Base-by-base conservation (phyloP, 2,888 invertebrate species). In the Ennomos erosarius region DNA sequence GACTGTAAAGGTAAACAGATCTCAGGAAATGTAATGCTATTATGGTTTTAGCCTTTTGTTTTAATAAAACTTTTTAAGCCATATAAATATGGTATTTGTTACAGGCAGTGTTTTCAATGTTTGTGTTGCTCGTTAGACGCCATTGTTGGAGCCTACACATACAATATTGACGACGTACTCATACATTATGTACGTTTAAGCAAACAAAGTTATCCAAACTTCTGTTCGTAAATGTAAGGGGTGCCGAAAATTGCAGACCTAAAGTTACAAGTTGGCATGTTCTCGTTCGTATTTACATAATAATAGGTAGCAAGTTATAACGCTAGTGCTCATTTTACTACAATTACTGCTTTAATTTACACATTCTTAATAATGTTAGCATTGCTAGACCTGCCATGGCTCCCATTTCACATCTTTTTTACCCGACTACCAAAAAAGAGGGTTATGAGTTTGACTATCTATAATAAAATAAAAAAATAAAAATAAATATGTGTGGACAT, bases 11-110 rank as follows among this genome's bases (percentile, higher is more conserved):
- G 52, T 58, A 58, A 52, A 62, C 62, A 39, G 12, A 38, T 66
- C 57, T 55, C 50, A 26, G 40, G 46, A 55, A 48, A 71, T 58
- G 62, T 67, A 48, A 39, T 36, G 60, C 26, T 26, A 26, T 26
- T 26, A 26, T 26, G 26, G 26, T 6, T 65, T 59, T 69, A 66
- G 69, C 67, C 55, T 64, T 66, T 67, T 74, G 50, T 75, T 73
- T 67, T 73, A 74, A 76, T 74, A 75, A 75, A 79, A 79, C 72
- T 78, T 79, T 72, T 67, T 70, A 70, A 77, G 72, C 72, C 73
- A 64, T 64, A 62, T 59, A 60, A 60, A 71, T 64, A 64, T 69
- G 64, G 70, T 71, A 71, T 71, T 65, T 63, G 46, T 57, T 50
- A 49, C 56, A 44, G 35, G 44, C 53, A 49, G 56, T 61, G 60